Evolutionary conservation across 1,140 invertebrate species (phyloP), one percentile per base, ranked within the genome.

Genomic region (Macrocentrus cingulum): DNA sequence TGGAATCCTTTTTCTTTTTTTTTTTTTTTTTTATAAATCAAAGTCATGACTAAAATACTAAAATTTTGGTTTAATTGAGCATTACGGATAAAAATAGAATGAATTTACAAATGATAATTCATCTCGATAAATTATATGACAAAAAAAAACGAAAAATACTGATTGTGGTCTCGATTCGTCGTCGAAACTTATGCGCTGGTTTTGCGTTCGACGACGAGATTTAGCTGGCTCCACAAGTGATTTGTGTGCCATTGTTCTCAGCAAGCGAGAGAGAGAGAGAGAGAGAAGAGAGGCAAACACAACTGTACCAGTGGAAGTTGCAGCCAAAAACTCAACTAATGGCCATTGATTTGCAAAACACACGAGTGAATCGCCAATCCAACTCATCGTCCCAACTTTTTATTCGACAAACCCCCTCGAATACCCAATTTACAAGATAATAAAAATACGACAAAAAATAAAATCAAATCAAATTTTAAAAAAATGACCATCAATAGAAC

Each of bases 211-310:
- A n/a, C 36, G 36, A 39, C 13, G 65, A 71, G 68, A 71, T 70
- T 71, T 69, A 70, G 68, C 63, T 46, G 58, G 58, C 48, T 57
- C 58, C 56, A 25, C 13, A 32, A 42, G 60, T 70, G 68, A 68
- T 71, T 71, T 68, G 68, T 68, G 68, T 45, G 60, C 68, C 66
- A 71, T 71, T 71, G 69, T 71, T 71, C 69, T 68, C 52, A 19
- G 16, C 22, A 42, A 16, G 37, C 39, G 50, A 9, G 36, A 39
- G 7, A 8, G 50, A 13, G 36, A 15, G 22, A 4, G 25, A 15
- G 18, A 51, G 9, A 32, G 16, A 32, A 15, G 29, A 4, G 29
- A 32, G 32, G n/a, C n/a, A n/a, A n/a, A n/a, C n/a, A n/a, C n/a
- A n/a, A n/a, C n/a, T n/a, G n/a, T n/a, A n/a, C 25, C 25, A 9